These are phyloP conservation scores for Prinia subflava DNA, from an alignment of 2,113 vertebrate genomes.

Conservation along the genomic window DNA sequence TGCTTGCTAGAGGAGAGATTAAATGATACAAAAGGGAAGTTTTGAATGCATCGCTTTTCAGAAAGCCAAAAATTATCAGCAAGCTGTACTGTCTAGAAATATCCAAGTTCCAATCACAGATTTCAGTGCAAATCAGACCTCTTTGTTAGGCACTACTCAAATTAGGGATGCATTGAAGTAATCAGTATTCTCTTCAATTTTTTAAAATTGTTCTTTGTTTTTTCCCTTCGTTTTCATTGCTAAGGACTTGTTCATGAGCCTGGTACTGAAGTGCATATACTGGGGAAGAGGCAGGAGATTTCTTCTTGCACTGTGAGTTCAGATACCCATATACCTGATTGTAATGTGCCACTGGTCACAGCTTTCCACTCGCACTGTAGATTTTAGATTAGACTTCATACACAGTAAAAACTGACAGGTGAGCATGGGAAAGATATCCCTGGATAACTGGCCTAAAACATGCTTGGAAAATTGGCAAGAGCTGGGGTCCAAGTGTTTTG, in stretches of 20 bases:
- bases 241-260: background rate
- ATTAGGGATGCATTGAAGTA: constrained; percentile 45
- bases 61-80: constrained; percentile 6
- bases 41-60: background rate
- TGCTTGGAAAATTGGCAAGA: background rate
- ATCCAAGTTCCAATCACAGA: background rate
- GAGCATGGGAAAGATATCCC: background rate
- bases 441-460: background rate
- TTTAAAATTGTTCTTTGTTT: background rate
- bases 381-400: background rate
- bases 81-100: constrained; percentile 47
- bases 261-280: background rate
- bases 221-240: background rate
- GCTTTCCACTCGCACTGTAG: background rate
- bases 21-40: background rate
- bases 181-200: constrained; percentile 27
- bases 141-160: constrained; percentile 37
- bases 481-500: background rate
- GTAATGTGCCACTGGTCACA: fast-evolving
- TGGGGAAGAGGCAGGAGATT: background rate
- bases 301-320: background rate
- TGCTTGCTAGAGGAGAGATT: background rate
- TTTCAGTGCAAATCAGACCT: constrained; percentile 48
- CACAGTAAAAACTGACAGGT: background rate
- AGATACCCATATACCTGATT: background rate